Evolutionary conservation across 2,888 invertebrate genomes (phyloP).

Genomic region (Siphlonurus alternatus): DNA sequence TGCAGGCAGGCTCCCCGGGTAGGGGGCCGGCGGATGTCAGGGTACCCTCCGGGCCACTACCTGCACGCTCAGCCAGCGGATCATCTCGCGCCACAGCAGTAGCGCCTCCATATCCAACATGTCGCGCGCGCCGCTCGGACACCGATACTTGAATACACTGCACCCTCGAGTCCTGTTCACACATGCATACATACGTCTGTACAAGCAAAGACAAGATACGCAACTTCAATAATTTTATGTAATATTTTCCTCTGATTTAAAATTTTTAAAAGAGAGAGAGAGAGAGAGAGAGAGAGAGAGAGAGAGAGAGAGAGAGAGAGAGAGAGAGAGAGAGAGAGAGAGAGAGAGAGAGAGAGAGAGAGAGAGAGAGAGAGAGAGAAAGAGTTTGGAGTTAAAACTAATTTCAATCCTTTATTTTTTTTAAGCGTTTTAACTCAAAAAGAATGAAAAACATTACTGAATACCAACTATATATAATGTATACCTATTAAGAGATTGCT

Average conservation of each 20-base stretch:
- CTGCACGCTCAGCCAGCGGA: constrained; percentile 21
- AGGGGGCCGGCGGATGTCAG: not conserved
- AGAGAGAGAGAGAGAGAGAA: too few species aligned
- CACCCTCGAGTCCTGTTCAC: constrained; percentile 15
- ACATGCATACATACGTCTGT: too few species aligned
- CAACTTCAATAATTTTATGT: too few species aligned
- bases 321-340: too few species aligned
- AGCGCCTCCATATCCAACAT: constrained; percentile 21
- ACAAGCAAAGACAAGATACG: too few species aligned
- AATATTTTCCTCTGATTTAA: not conserved
- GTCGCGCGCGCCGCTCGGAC: constrained; percentile 17
- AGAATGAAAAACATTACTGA: too few species aligned
- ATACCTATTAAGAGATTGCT: too few species aligned
- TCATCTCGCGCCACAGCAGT: constrained; percentile 20
- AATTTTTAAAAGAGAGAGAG: not conserved
- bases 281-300: not conserved
- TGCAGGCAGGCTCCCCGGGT: not conserved
- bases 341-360: too few species aligned
- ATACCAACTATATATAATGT: too few species aligned
- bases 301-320: not conserved
- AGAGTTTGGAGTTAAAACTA: too few species aligned
- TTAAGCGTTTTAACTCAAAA: too few species aligned
- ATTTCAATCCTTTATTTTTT: too few species aligned
- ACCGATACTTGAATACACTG: constrained; percentile 19
- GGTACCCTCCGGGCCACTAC: constrained; percentile 16